Evolutionary conservation across 2,888 invertebrate species (phyloP), one percentile per base, ranked within the genome.

Genomic region (Zygogramma bicolorata): DNA sequence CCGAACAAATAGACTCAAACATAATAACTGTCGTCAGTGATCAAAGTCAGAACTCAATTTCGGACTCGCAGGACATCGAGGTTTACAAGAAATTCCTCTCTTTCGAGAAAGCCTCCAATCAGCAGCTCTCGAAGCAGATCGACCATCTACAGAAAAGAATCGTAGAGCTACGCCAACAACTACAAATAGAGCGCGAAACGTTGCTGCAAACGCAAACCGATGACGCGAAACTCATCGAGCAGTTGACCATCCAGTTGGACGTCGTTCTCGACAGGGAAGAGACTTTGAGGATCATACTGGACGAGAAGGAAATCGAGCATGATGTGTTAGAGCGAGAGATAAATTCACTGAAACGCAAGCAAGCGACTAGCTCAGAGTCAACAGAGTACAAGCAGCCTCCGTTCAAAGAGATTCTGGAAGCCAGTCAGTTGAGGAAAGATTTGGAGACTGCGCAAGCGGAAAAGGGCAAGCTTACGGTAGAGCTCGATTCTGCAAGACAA

Each of bases 151-250:
- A 86, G 69, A 85, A 85, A 59, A 86, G 83, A 85, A 85, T 75
- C 82, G 82, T 59, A 80, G 73, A 77, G 8, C 58, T 81, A 20
- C 75, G 91, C 78, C 87, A 89, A 38, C 86, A 90, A 71, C 84
- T 93, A 13, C 89, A 90, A 69, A 87, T 90, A 25, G 92, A 93
- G 80, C 90, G 90, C 79, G 88, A 90, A 57, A 89, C 89, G 46
- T 89, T 90, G 0, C 89, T 90, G 63, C 84, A 87, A 6, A 85
- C 88, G 46, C 89, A 92, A 87, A 89, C 90, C 27, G 92, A 93
- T 84, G 93, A 93, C 84, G 90, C 92, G 0, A 89, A 90, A 78
- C 90, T 93, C 84, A 91, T 93, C 75, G 89, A 91, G 80, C 91
- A 92, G 68, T 88, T 93, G 79, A 89, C 92, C 77, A 89, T 90